Evolutionary conservation across 2,797 vertebrate genomes (phyloP), one percentile per base, ranked within the genome.

Genomic region (Syngnathus rostellatus): DNA sequence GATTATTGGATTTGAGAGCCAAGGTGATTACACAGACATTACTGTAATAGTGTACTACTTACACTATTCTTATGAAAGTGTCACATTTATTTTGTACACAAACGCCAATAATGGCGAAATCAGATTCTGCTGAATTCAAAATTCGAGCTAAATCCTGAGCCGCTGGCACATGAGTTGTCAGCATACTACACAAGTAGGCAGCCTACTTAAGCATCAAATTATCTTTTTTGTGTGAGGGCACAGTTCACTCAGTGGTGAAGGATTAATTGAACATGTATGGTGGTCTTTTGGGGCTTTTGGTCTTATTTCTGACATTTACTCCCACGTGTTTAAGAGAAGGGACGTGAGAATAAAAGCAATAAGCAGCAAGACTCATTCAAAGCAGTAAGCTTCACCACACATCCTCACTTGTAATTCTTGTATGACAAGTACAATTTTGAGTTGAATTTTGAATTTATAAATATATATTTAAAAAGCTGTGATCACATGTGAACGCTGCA

Each of bases 1-100:
- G 57, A 69, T 77, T 74, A 81, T 77, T 72, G 46, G 54, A 62
- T 67, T 69, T n/a, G 16, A 66, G 64, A 57, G 31, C 66, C 68
- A 62, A 54, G 64, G 65, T 69, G 31, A 31, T 31, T 31, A 31
- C 23, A 19, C 39, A 71, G 62, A 31, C 31, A 31, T 3, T 31
- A 31, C 31, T 31, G 31, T 31, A 31, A 31, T 31, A 8, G n/a
- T 59, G 48, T 50, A 66, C 72, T 74, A 12, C n/a, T 21, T 9
- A 4, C 8, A 3, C 17, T 23, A 9, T 31, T 55, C 25, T 8
- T 37, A 8, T 37, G 25, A 16, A 37, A 14, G 12, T 8, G 12
- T 57, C 25, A 14, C 1, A 31, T 37, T 57, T 31, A 57, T 31
- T 3, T 31, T 5, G 25, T 12, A 57, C 31, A 37, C 12, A 57